Evolutionary conservation across 2,797 vertebrate species (phyloP), one percentile per base, ranked within the genome.

Genomic region (Cichlasoma orientale): DNA sequence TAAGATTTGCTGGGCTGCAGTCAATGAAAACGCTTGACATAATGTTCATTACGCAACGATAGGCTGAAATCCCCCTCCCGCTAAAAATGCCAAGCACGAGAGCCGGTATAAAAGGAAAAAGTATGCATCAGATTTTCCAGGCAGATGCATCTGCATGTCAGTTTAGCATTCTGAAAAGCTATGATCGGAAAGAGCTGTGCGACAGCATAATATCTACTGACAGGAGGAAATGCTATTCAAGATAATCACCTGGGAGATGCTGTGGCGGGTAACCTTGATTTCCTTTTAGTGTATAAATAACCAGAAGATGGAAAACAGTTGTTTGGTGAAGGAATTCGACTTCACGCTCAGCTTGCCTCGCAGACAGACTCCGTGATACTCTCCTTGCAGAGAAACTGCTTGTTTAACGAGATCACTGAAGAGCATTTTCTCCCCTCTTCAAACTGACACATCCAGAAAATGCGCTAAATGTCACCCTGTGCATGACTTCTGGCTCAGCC

Each of bases 21-120:
- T 86, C 82, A 83, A 78, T 81, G 80, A 89, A 89, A 89, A 74
- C 56, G 71, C 74, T 76, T 83, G 82, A 90, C 79, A 80, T 85
- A 57, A 89, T 68, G 82, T 86, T 79, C 71, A 79, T 89, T 89
- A 86, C 88, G 84, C 82, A 91, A 91, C 56, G 54, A 75, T 66
- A 69, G 76, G 53, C 88, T 68, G 38, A 89, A 86, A 79, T 69
- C 72, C 63, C 57, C 44, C 47, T 27, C 27, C 27, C 27, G 56
- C 83, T 85, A 84, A 86, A 89, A 87, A 84, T 79, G 69, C 76
- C 55, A 78, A 87, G 72, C 69, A 74, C 0, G 21, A 75, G 68
- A 82, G 82, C 71, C 80, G 87, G 91, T 92, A 88, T 92, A 92
- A 92, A 93, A 93, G 91, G 90, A 91, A 75, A 92, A 88, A 86